Evolutionary conservation across 2,797 vertebrate species (phyloP).

Genomic region (Lagodon rhomboides): DNA sequence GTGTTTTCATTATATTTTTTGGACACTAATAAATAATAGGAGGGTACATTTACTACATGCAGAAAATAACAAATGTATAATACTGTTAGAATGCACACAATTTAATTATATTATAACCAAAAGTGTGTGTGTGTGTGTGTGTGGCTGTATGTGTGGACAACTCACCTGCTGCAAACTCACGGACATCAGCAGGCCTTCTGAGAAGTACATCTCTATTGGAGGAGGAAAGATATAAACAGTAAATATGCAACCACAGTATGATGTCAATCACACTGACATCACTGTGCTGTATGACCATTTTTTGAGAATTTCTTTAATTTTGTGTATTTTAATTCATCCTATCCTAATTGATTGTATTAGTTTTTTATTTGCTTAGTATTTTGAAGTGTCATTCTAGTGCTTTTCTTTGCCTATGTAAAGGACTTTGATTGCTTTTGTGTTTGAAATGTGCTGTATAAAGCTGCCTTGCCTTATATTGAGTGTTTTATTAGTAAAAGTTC

Average conservation of each 20-base stretch:
- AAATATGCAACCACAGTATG: background rate
- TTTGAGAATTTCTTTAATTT: background rate
- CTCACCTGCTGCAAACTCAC: slow-evolving; percentile 84
- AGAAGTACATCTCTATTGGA: slow-evolving; percentile 79
- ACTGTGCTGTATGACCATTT: fast-evolving
- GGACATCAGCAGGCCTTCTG: slow-evolving; percentile 79
- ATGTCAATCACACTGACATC: background rate
- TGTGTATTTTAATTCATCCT: background rate
- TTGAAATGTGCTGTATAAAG: background rate
- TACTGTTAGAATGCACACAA: background rate
- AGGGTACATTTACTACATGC: background rate
- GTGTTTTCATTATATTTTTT: background rate
- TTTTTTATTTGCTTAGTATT: background rate
- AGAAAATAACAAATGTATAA: background rate
- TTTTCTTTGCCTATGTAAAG: background rate
- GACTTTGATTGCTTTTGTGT: background rate
- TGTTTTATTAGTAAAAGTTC: background rate
- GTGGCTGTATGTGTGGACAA: background rate
- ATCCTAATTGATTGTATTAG: background rate
- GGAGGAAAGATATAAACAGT: background rate
- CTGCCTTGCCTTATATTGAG: background rate
- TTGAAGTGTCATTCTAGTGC: background rate
- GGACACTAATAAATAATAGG: background rate
- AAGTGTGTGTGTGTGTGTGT: background rate
- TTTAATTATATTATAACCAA: background rate